These are phyloP conservation scores for Labroides dimidiatus DNA, from an alignment of 2,797 vertebrate species.

Conservation along the genomic window DNA sequence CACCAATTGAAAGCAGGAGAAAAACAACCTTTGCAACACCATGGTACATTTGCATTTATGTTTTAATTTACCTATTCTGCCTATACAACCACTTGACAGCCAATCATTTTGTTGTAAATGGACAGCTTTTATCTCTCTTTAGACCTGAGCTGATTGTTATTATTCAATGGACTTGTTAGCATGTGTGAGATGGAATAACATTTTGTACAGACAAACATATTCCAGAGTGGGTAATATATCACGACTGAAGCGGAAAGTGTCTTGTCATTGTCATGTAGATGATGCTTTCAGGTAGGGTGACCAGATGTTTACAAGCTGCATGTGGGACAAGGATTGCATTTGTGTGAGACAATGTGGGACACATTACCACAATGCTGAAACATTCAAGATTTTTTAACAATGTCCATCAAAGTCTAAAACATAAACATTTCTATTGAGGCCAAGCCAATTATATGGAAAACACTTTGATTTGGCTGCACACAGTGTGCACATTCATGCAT, in stretches of 20 bases:
- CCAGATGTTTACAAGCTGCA: too few species aligned
- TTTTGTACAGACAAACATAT: not conserved
- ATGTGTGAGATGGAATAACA: not conserved
- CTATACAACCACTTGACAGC: constrained; percentile 34
- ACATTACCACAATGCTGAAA: too few species aligned
- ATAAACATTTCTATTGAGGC: too few species aligned
- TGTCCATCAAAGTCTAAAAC: too few species aligned
- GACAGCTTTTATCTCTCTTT: constrained; percentile 3
- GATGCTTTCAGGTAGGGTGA: not conserved
- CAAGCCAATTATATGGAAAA: too few species aligned
- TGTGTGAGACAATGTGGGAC: too few species aligned
- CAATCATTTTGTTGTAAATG: constrained; percentile 39
- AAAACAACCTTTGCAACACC: constrained; percentile 47
- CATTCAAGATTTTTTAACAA: too few species aligned
- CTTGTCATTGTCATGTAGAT: not conserved
- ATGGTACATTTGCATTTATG: constrained; percentile 40
- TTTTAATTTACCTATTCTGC: constrained; percentile 32
- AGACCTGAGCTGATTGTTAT: constrained; percentile 2
- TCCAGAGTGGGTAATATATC: constrained; percentile 1
- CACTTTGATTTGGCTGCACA: too few species aligned
- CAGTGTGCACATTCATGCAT: too few species aligned
- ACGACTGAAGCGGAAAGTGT: not conserved
- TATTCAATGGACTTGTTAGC: constrained; percentile 21
- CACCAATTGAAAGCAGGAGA: constrained; percentile 66
- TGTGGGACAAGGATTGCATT: too few species aligned